phyloP scores from a whole-genome alignment of 2,113 vertebrate genomes.

The Perca schrenkii region DNA sequence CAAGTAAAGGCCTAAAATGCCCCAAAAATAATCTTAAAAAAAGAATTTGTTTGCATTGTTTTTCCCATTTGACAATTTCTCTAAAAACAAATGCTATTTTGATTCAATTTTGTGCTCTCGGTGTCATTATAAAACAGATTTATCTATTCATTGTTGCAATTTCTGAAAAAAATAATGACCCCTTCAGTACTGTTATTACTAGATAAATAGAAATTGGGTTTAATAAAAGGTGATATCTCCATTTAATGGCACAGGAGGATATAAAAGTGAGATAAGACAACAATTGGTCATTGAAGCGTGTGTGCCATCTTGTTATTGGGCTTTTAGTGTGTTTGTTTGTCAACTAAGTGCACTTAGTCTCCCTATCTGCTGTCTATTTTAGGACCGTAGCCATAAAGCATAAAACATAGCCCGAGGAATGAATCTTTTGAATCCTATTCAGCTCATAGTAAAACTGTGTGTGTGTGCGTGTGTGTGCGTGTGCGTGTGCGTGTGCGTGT shows the following conservation, averaged over 20 bases:
- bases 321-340: slow-evolving; percentile 33
- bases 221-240: slow-evolving; percentile 1
- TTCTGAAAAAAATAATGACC: neutral
- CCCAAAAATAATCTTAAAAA: no score
- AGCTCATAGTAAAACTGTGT: slow-evolving; percentile 15
- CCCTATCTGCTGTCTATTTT: slow-evolving; percentile 41
- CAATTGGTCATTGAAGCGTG: slow-evolving; percentile 35
- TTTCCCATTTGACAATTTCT: neutral
- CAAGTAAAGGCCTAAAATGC: no score
- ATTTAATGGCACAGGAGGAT: slow-evolving; percentile 12
- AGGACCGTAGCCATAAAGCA: slow-evolving; percentile 50
- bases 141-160: neutral
- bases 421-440: slow-evolving; percentile 51
- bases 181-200: neutral
- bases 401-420: slow-evolving; percentile 55
- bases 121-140: neutral
- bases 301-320: slow-evolving; percentile 27
- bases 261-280: slow-evolving; percentile 35
- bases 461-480: slow-evolving; percentile 22
- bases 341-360: slow-evolving; percentile 60
- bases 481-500: slow-evolving; percentile 32
- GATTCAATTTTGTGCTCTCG: neutral
- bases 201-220: slow-evolving; percentile 10
- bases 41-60: neutral
- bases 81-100: neutral